Percentiles rank a stretch among this genome's conserved stretches.
Evolutionary conservation across 1,140 invertebrate genomes (phyloP).

Genomic region (Eulimnadia texana): DNA sequence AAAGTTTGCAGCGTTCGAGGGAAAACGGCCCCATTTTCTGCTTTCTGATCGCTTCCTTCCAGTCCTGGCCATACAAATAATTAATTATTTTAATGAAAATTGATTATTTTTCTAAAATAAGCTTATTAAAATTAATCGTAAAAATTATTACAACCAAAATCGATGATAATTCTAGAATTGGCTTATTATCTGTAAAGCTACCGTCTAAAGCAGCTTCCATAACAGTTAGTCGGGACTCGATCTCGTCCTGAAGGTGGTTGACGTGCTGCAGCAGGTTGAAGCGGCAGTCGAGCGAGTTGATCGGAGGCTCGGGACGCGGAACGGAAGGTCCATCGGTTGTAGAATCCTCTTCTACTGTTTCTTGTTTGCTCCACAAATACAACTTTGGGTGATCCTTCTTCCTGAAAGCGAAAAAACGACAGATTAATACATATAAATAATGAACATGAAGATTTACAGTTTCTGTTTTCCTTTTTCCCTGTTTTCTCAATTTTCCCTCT

Average conservation of each 20-base stretch:
- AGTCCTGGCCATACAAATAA: background rate
- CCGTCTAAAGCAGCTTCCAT: conserved; percentile 62
- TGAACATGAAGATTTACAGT: no score
- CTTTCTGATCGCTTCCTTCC: background rate
- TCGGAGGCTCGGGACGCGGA: conserved; percentile 63
- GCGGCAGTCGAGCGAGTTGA: conserved; percentile 60
- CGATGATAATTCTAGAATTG: no score
- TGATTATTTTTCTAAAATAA: no score
- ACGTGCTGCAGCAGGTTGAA: conserved; percentile 61
- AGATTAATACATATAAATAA: no score
- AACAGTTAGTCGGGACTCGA: conserved; percentile 51
- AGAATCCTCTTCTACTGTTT: conserved; percentile 33
- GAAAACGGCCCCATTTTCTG: background rate
- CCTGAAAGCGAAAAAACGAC: conserved; percentile 21
- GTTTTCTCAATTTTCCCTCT: no score
- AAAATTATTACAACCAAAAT: no score
- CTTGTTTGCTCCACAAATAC: conserved; percentile 70
- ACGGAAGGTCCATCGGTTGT: conserved; percentile 21
- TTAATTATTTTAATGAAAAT: no score
- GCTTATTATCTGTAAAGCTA: no score
- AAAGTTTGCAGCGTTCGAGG: conserved; percentile 3
- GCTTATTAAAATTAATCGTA: no score
- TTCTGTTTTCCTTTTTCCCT: no score
- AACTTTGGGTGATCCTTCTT: conserved; percentile 44
- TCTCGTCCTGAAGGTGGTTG: conserved; percentile 50